Base-by-base conservation (phyloP, 1,140 invertebrate species). In the Drosophila eugracilis region DNA sequence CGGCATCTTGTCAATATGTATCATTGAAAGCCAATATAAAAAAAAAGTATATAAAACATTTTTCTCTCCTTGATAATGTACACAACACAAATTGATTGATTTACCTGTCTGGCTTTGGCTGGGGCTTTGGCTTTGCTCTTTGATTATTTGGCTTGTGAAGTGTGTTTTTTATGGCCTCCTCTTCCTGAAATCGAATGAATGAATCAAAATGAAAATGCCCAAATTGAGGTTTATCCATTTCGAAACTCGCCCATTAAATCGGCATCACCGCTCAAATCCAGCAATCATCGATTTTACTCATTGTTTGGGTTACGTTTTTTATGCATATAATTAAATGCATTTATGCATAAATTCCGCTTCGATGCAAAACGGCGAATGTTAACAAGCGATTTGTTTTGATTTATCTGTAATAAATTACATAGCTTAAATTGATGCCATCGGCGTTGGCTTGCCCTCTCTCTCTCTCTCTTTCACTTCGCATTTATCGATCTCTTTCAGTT, bases 301-400 rank as follows among this genome's bases (percentile, higher is more conserved):
- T 62, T 14, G 24, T 45, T 55, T 32, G 14, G 15, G 6, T n/a
- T 17, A n/a, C 28, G 14, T 41, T 76, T 49, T 55, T 60, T 45
- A 49, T 53, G 66, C 60, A 54, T 66, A 47, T 45, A 71, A 81
- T 80, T 58, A 86, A 78, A 59, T 81, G 69, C 75, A 88, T 72
- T 88, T 86, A 88, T 88, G 78, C 70, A 65, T 42, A 58, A 88
- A 67, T 75, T 86, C 57, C 58, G 49, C 58, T 54, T 53, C 37
- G 54, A 9, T 69, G 71, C 74, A 48, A 48, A 72, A 44, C 41
- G 41, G 42, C 32, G 22, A 76, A 77, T 80, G 58, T 77, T 74
- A 81, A 81, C 63, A 74, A 62, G 49, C 76, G 49, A 67, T 73
- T 60, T 48, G 45, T 74, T 66, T 70, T 86, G 67, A 85, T 86